phyloP scores from a whole-genome alignment of 2,113 vertebrate genomes.

The Prionailurus viverrinus region DNA sequence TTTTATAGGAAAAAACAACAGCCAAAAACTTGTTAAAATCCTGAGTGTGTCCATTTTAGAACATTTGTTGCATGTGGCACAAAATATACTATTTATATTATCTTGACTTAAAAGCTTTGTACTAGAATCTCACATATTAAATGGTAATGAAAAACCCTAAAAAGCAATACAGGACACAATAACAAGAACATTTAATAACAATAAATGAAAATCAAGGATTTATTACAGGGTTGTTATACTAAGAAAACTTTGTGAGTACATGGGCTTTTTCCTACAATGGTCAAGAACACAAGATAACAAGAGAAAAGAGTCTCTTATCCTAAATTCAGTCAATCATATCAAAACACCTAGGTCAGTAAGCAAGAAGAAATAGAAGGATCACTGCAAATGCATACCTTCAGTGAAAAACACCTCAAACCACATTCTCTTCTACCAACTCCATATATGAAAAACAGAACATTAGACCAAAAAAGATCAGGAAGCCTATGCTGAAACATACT shows the following conservation, averaged over 20 bases:
- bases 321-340: constrained; percentile 52
- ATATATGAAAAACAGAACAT: not conserved
- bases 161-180: not conserved
- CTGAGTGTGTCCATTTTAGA: not conserved
- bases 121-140: constrained; percentile 4
- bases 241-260: constrained; percentile 1
- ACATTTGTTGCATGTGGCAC: not conserved
- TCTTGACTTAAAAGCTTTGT: not conserved
- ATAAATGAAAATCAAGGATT: not conserved
- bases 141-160: not conserved
- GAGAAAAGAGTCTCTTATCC: not conserved
- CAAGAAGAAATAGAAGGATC: not conserved
- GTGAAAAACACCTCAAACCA: not conserved
- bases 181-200: not conserved
- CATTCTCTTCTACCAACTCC: not conserved
- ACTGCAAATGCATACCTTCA: not conserved
- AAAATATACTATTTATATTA: not conserved
- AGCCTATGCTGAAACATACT: not conserved
- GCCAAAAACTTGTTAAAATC: constrained; percentile 23
- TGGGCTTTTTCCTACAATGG: not conserved
- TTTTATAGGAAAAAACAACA: constrained; percentile 1
- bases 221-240: not conserved
- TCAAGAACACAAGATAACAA: not conserved
- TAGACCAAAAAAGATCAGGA: not conserved
- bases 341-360: not conserved